Conservation (phyloP, 2,113 vertebrate genomes). For the Zingel zingel region DNA sequence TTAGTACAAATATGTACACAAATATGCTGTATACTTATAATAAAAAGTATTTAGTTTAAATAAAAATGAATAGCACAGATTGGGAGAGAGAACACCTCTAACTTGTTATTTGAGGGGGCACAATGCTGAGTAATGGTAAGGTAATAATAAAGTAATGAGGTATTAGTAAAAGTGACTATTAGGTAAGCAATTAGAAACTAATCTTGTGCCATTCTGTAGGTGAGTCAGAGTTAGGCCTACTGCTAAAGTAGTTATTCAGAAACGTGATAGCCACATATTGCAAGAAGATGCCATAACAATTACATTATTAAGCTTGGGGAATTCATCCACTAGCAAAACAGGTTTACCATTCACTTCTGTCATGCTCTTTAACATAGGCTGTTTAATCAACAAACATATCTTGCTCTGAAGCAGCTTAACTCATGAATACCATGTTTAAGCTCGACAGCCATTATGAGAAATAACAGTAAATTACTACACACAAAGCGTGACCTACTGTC, state of each 20-base stretch:
- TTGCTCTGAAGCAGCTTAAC: not conserved
- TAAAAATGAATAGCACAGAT: not conserved
- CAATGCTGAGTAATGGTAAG: not conserved
- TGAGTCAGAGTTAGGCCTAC: no score
- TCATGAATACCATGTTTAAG: not conserved
- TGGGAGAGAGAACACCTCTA: not conserved
- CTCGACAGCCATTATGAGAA: not conserved
- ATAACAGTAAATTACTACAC: not conserved
- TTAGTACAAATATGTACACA: not conserved
- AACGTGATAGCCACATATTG: no score
- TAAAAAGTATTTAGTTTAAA: not conserved
- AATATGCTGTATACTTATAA: not conserved
- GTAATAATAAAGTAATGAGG: no score
- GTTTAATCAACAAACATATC: not conserved
- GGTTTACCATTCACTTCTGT: not conserved
- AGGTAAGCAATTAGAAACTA: not conserved
- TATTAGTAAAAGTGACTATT: no score
- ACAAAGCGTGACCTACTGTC: not conserved
- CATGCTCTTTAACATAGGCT: not conserved
- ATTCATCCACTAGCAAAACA: no score
- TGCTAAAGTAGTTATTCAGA: no score
- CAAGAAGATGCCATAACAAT: no score
- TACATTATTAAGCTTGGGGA: no score
- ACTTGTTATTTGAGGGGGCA: not conserved
- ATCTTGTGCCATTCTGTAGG: not conserved